Conservation (phyloP, 2,888 invertebrate genomes). For the Eretmocerus hayati region DNA sequence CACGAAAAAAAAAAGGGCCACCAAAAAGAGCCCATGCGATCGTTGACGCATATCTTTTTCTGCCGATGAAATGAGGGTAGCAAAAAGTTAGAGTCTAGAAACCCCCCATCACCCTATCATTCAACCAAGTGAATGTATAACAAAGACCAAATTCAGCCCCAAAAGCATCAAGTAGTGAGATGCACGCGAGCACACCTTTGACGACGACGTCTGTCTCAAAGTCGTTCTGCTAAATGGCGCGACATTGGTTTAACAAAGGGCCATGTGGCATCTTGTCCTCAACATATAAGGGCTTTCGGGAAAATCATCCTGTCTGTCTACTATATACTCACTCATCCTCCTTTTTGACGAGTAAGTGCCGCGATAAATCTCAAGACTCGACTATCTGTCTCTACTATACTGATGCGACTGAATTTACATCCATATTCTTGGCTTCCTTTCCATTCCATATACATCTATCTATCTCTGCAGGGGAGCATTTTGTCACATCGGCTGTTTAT, state of each 20-base stretch:
- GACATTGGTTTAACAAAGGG: conserved; percentile 32
- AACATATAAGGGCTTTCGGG: background rate
- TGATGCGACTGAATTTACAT: conserved; percentile 1
- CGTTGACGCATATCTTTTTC: no score
- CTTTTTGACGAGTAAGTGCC: conserved; percentile 10
- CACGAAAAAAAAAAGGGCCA: no score
- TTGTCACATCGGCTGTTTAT: conserved; percentile 19
- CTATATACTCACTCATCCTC: no score
- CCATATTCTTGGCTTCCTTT: no score
- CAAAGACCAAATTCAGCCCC: no score
- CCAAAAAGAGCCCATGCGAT: no score
- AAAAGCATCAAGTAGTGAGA: no score
- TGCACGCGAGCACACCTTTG: conserved; percentile 1
- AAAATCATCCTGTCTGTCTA: conserved; percentile 2
- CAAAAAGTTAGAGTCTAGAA: no score
- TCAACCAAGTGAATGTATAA: no score
- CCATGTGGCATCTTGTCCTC: conserved; percentile 13
- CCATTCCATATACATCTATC: no score
- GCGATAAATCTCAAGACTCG: conserved; percentile 19
- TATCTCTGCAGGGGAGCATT: conserved; percentile 18
- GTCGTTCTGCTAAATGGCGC: conserved; percentile 24
- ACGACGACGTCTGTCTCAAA: conserved; percentile 4
- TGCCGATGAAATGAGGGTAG: no score
- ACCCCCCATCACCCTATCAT: no score
- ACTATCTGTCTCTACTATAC: background rate